Evolutionary conservation across 2,113 vertebrate genomes (phyloP).

Genomic region (Scopus umbretta): DNA sequence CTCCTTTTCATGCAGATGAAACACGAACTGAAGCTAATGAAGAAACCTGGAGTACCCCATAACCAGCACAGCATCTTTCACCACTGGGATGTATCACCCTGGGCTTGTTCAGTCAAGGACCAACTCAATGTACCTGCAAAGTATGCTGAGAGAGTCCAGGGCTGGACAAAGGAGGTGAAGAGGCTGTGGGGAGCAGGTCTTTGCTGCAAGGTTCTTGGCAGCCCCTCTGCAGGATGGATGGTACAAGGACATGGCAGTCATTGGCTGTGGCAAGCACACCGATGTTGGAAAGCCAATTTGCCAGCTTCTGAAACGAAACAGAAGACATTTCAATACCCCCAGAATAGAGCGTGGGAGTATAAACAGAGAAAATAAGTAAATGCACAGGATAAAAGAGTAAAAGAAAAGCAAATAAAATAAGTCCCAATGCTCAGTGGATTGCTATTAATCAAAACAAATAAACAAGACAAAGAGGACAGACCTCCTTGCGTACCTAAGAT

Average conservation of each 20-base stretch:
- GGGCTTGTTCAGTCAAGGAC: not conserved
- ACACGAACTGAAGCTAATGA: not conserved
- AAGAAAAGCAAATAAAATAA: constrained; percentile 10
- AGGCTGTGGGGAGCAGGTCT: not conserved
- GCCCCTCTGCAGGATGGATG: not conserved
- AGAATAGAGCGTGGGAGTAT: not conserved
- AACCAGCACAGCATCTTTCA: not conserved
- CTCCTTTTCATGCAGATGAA: not conserved
- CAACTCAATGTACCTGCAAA: rapidly evolving
- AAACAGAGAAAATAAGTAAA: not conserved
- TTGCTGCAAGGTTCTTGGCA: not conserved
- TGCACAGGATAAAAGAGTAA: not conserved
- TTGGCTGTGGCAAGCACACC: not conserved
- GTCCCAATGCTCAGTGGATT: not conserved
- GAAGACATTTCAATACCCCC: not conserved
- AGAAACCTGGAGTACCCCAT: not conserved
- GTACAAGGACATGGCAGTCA: not conserved
- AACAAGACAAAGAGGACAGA: not conserved
- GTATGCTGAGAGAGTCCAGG: rapidly evolving
- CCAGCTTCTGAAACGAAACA: not conserved
- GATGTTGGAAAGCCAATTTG: not conserved
- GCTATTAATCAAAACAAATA: constrained; percentile 40
- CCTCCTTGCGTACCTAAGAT: not conserved
- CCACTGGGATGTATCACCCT: not conserved
- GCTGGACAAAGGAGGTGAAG: not conserved